Evolutionary conservation across 2,113 vertebrate species (phyloP).

Genomic region (Eretmochelys imbricata): DNA sequence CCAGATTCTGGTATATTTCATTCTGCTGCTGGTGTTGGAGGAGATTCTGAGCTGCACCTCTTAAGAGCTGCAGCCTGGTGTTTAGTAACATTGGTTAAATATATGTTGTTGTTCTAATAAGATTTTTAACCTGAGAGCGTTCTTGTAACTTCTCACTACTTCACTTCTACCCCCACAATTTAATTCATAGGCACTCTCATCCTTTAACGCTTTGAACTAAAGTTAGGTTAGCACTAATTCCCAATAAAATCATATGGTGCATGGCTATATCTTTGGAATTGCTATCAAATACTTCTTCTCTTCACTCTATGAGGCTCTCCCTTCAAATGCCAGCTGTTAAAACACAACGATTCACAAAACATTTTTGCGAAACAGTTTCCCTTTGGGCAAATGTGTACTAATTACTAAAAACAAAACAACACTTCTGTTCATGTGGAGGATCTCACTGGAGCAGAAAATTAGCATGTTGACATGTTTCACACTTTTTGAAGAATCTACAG

Average conservation of each 20-base stretch:
- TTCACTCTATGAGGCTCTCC: neutral
- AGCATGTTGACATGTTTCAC: neutral
- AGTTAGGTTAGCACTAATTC: constrained; percentile 50
- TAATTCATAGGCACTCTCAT: constrained; percentile 26
- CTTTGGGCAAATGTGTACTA: constrained; percentile 50
- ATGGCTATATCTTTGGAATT: constrained; percentile 46
- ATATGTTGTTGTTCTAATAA: constrained; percentile 24
- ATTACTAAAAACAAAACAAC: constrained; percentile 56
- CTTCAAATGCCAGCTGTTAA: constrained; percentile 69
- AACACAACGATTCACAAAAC: constrained; percentile 46
- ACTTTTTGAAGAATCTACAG: neutral
- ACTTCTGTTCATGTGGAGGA: neutral
- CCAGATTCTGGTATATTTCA: constrained; percentile 26
- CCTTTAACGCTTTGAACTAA: constrained; percentile 25
- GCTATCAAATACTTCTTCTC: constrained; percentile 54
- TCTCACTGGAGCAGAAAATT: neutral
- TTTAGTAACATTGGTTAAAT: constrained; percentile 63
- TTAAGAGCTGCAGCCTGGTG: constrained; percentile 7
- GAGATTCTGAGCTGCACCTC: neutral
- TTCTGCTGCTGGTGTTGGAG: constrained; percentile 5
- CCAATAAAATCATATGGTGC: constrained; percentile 48
- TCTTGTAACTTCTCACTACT: constrained; percentile 17
- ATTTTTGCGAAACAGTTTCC: constrained; percentile 28
- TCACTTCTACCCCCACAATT: constrained; percentile 16
- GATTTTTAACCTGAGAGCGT: constrained; percentile 39